Conservation (phyloP, 1,140 invertebrate species). For the Leptestheria dahalacensis region DNA sequence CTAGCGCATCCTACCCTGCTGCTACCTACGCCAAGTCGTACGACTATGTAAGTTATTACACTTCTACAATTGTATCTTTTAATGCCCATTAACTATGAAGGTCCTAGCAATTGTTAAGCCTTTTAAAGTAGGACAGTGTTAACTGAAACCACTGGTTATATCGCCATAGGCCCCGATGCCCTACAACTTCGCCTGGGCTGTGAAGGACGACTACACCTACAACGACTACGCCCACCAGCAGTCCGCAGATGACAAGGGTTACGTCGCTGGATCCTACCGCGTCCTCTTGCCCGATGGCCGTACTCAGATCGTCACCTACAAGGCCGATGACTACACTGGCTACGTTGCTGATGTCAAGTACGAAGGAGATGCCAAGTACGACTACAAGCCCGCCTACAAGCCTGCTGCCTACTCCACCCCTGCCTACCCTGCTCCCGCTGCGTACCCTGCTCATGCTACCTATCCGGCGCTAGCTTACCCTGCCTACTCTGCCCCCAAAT, state of each 20-base stretch:
- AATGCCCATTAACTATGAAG: too few relatives aligned
- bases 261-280: slow-evolving; percentile 52
- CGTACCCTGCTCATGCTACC: not conserved
- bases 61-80: too few relatives aligned
- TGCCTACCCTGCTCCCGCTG: slow-evolving; percentile 9
- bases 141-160: too few relatives aligned
- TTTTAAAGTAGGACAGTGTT: too few relatives aligned
- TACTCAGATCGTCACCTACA: slow-evolving; percentile 18
- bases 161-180: slow-evolving; percentile 14
- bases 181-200: slow-evolving; percentile 57
- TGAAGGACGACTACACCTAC: slow-evolving; percentile 46
- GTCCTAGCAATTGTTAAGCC: too few relatives aligned
- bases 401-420: too few relatives aligned
- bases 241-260: slow-evolving; percentile 37
- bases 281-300: slow-evolving; percentile 59
- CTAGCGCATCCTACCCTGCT: slow-evolving; percentile 9
- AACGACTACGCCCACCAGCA: slow-evolving; percentile 59
- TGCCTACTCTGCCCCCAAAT: not conserved
- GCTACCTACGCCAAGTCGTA: slow-evolving; percentile 3
- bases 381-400: too few relatives aligned
- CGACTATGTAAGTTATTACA: slow-evolving; percentile 11
- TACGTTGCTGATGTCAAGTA: slow-evolving; percentile 21
- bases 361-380: slow-evolving; percentile 18
- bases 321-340: slow-evolving; percentile 19
- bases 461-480: not conserved